Conservation (phyloP, 2,113 vertebrate species). For the Heteronetta atricapilla region DNA sequence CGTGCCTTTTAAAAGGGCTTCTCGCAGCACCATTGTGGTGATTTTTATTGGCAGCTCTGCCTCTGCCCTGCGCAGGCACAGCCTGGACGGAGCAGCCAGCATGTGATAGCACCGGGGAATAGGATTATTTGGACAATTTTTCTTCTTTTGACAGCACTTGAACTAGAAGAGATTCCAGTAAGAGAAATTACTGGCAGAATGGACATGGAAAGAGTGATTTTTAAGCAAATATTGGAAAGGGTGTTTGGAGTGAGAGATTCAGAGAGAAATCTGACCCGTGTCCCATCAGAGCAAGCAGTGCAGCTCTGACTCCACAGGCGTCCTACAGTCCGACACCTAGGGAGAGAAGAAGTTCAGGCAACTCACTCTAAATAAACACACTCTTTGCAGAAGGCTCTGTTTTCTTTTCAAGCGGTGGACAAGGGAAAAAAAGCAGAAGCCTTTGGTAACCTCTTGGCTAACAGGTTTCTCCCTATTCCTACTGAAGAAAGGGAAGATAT, state of each 20-base stretch:
- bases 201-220: constrained; percentile 38
- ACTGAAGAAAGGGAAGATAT: background rate
- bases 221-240: background rate
- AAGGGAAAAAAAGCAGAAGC: background rate
- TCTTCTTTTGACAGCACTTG: constrained; percentile 40
- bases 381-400: background rate
- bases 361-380: background rate
- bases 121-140: constrained; percentile 38
- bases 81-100: background rate
- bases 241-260: background rate
- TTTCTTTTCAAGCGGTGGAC: background rate
- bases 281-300: background rate
- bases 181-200: constrained; percentile 32
- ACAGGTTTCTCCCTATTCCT: background rate
- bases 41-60: background rate
- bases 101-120: constrained; percentile 19
- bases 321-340: background rate
- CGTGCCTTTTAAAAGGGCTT: background rate
- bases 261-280: constrained; percentile 17
- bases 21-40: background rate
- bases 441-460: background rate
- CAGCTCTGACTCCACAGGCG: background rate
- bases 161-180: constrained; percentile 17
- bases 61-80: background rate
- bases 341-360: background rate